Conservation (phyloP, 92 coral and sea anemone genomes). For the Parazoanthus swiftii region DNA sequence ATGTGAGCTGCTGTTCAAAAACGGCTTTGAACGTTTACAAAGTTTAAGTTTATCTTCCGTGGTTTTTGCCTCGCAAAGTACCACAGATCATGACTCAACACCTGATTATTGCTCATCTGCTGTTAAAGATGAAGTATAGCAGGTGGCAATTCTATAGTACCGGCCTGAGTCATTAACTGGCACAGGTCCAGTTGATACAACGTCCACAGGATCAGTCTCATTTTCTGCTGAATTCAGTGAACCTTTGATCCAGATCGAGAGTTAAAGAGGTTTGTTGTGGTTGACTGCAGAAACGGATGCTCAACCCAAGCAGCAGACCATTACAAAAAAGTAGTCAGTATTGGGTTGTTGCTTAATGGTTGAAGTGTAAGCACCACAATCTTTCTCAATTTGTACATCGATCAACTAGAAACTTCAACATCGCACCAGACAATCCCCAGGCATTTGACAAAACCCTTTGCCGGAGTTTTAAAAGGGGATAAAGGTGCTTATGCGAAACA, state of each 20-base stretch:
- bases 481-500: constrained; percentile 64
- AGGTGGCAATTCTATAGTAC: too few species aligned
- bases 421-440: too few species aligned
- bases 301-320: constrained; percentile 52
- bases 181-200: constrained; percentile 52
- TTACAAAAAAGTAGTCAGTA: constrained; percentile 46
- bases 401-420: too few species aligned
- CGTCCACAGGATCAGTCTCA: constrained; percentile 48
- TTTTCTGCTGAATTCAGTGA: constrained; percentile 53
- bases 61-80: constrained; percentile 41
- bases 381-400: too few species aligned
- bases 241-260: constrained; percentile 3
- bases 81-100: constrained; percentile 40
- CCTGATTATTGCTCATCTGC: constrained; percentile 46
- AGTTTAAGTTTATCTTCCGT: constrained; percentile 59
- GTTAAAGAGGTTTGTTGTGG: constrained; percentile 8
- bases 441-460: constrained; percentile 61
- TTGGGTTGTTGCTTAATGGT: not conserved
- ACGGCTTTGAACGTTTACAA: constrained; percentile 51
- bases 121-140: constrained; percentile 1
- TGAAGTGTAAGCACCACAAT: too few species aligned
- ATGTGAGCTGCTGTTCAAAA: constrained; percentile 45
- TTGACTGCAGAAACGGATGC: not conserved
- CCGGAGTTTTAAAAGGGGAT: constrained; percentile 77
- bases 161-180: constrained; percentile 44